These are phyloP conservation scores for Pimephales promelas DNA, from an alignment of 2,113 vertebrate genomes.

Conservation along the genomic window DNA sequence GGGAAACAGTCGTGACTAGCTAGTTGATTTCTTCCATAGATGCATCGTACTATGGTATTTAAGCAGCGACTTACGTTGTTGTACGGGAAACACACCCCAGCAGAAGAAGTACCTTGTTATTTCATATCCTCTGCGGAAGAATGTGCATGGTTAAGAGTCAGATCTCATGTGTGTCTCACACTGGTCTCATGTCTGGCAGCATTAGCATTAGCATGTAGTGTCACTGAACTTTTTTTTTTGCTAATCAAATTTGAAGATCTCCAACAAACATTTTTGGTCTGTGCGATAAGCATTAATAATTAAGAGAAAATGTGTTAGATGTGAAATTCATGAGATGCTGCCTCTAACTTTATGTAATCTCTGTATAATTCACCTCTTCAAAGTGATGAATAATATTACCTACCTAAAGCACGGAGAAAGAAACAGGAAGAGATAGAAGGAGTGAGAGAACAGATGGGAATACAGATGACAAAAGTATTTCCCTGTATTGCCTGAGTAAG, in stretches of 20 bases:
- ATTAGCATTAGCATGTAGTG: slow-evolving; percentile 7
- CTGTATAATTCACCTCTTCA: slow-evolving; percentile 58
- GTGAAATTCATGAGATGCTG: slow-evolving; percentile 62
- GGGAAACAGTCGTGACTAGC: no score
- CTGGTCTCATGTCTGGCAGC: neutral
- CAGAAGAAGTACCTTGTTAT: neutral
- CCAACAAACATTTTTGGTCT: slow-evolving; percentile 44
- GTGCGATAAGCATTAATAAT: slow-evolving; percentile 61
- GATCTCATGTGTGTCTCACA: neutral
- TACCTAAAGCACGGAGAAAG: slow-evolving; percentile 27
- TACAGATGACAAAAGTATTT: slow-evolving; percentile 23
- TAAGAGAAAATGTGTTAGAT: slow-evolving; percentile 59
- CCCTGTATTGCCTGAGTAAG: slow-evolving; percentile 12
- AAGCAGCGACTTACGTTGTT: no score
- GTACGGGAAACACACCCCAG: no score
- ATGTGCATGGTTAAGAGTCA: neutral
- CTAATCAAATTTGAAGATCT: slow-evolving; percentile 52
- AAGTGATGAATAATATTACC: slow-evolving; percentile 57
- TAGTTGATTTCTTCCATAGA: no score
- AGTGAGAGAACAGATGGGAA: slow-evolving; percentile 4
- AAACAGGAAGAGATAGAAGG: slow-evolving; percentile 4
- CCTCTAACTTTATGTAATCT: slow-evolving; percentile 61
- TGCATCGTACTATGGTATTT: no score
- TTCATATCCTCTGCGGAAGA: neutral
- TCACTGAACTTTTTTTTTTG: slow-evolving; percentile 14